Evolutionary conservation across 2,113 vertebrate species (phyloP), one percentile per base, ranked within the genome.

Genomic region (Leptocoma aspasia): DNA sequence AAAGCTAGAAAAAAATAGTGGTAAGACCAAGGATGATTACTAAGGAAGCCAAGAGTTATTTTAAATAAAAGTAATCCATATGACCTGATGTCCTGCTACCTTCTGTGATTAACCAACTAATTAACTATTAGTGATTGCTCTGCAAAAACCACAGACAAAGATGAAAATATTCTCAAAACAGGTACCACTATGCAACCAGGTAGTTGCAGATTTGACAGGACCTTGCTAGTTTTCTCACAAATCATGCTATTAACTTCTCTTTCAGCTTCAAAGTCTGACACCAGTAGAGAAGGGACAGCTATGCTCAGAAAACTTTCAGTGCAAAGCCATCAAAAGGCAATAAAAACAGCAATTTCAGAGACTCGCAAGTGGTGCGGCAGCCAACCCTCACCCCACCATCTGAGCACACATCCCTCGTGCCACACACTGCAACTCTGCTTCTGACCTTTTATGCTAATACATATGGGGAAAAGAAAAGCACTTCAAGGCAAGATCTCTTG

Each of bases 341-440:
- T 31, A 50, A 77, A 78, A 86, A 27, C 35, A 72, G 42, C 31
- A 21, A 52, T 31, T 63, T 44, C 35, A 78, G 59, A 68, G 45
- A 35, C 18, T 37, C 0, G 0, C 10, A 56, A 26, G 27, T 8
- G 15, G 33, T 54, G 21, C 1, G 41, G 41, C 49, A 82, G 50
- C 30, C 72, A 89, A 49, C 16, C 11, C 12, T 47, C 13, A 15
- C 7, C 9, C 6, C 26, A 31, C n/a, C 28, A 77, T 33, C 41
- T 65, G 66, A 69, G 79, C 76, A 72, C 10, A 30, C 1, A 82
- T 44, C 52, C 63, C 77, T 69, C 2, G 2, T 63, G 50, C 70
- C 85, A 69, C 73, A 79, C 1, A 0, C 28, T 33, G 45, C n/a
- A 60, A 47, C 0, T 10, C 49, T 77, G 20, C 27, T 83, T 71